Evolutionary conservation across 2,797 vertebrate species (phyloP), one percentile per base, ranked within the genome.

Genomic region (Tauraco hartlaubi): DNA sequence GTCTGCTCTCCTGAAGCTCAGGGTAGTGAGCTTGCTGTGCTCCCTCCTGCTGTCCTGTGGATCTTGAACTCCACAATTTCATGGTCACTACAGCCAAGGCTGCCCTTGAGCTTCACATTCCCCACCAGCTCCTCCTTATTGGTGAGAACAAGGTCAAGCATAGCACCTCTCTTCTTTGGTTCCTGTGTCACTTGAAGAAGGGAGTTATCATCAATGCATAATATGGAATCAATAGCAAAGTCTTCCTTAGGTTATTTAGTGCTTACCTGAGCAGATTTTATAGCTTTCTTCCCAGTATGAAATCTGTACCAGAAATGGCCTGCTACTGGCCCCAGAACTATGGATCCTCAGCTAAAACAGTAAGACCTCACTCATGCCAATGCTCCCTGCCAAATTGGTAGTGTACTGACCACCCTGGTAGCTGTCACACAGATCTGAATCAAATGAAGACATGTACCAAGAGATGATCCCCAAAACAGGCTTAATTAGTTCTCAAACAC

Each of bases 341-440:
- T 20, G 29, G 15, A 63, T 21, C 29, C 63, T 68, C 33, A 1
- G 0, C 28, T 75, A 20, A 54, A 37, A 9, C 5, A 3, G 21
- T 48, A 49, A 25, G 46, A 67, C 11, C 14, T 92, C 6, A 4
- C 23, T 37, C 14, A 18, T 25, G 48, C 18, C 58, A 90, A 2
- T 63, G 18, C 13, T 78, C 17, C 18, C 39, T 75, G 88, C 9
- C 71, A 71, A 67, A 78, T 1, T 63, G 14, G 35, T 58, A 48
- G n/a, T 44, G 19, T 48, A 56, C 25, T 75, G 44, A 72, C 37
- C 63, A 61, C 43, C 37, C 76, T 83, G 77, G 73, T 77, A 93
- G 73, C 63, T 89, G 55, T 48, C 59, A 80, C 21, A 64, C 7
- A 52, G 35, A 68, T 22, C 23, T 46, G 46, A 64, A 82, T 66